Conservation (phyloP, 2,797 vertebrate genomes). For the Danio jaintianensis region DNA sequence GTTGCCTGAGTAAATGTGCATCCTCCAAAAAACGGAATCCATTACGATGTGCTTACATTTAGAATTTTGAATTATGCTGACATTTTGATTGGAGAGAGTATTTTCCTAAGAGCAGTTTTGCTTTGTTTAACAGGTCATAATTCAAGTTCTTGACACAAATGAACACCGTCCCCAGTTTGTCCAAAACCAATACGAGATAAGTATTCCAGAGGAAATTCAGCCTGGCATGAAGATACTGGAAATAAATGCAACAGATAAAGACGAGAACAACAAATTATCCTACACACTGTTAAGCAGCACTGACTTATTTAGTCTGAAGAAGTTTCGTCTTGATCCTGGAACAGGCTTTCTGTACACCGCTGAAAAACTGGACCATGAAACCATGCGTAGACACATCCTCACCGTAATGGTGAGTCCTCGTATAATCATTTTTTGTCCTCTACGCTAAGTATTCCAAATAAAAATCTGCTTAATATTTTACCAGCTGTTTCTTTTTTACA, state of each 20-base stretch:
- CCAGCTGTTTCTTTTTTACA: background rate
- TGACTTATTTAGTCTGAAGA: slow-evolving; percentile 83
- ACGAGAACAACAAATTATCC: slow-evolving; percentile 86
- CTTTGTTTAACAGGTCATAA: slow-evolving; percentile 76
- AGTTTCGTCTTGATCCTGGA: slow-evolving; percentile 84
- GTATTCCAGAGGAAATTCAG: slow-evolving; percentile 81
- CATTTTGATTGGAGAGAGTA: background rate
- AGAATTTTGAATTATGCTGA: background rate
- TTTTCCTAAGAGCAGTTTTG: slow-evolving; percentile 4
- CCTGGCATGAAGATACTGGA: slow-evolving; percentile 84
- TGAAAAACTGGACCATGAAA: slow-evolving; percentile 84
- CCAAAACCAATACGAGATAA: slow-evolving; percentile 80
- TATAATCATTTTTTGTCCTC: background rate
- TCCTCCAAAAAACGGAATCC: slow-evolving; percentile 3
- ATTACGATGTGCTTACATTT: background rate
- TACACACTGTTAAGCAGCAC: slow-evolving; percentile 83
- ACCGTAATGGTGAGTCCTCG: slow-evolving; percentile 81
- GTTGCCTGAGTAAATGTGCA: slow-evolving; percentile 4
- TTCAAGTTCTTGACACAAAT: slow-evolving; percentile 87
- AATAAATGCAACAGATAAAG: slow-evolving; percentile 81
- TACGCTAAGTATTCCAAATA: background rate
- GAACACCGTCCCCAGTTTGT: slow-evolving; percentile 87
- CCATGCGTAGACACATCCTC: slow-evolving; percentile 80
- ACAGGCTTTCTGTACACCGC: slow-evolving; percentile 80
- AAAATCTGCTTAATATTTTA: background rate